A percentile compares a stretch with the other conserved stretches of the same genome.
phyloP scores from a whole-genome alignment of 2,113 vertebrate genomes.

The Ptychochromis oligacanthus region DNA sequence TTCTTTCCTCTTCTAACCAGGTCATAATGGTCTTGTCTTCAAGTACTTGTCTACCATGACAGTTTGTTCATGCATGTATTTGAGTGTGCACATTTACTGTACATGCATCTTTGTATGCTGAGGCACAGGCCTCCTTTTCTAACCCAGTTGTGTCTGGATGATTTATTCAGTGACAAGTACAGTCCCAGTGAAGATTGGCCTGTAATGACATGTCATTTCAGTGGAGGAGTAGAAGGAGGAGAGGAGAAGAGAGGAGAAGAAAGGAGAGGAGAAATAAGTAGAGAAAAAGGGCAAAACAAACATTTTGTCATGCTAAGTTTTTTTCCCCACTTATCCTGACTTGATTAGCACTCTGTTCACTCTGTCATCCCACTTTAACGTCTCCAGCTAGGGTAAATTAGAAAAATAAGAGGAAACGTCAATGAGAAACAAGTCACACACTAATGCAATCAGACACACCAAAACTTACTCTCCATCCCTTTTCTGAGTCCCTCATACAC shows the following conservation, averaged over 20 bases:
- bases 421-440: conserved; percentile 62
- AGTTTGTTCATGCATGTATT: conserved; percentile 3
- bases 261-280: neutral
- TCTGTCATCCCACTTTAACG: conserved; percentile 79
- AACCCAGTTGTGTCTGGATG: conserved; percentile 75
- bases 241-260: neutral
- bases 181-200: conserved; percentile 65
- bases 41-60: neutral
- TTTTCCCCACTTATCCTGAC: conserved; percentile 68
- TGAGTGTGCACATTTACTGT: neutral
- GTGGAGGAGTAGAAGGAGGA: conserved; percentile 17
- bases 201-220: conserved; percentile 74
- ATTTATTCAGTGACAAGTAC: conserved; percentile 75
- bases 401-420: conserved; percentile 75
- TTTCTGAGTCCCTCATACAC: neutral
- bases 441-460: conserved; percentile 65
- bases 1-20: neutral
- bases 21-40: neutral
- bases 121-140: conserved; percentile 37
- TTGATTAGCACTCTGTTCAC: conserved; percentile 75
- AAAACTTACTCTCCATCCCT: conserved; percentile 12
- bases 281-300: conserved; percentile 12
- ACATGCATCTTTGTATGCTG: neutral
- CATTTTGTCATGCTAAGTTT: conserved; percentile 27
- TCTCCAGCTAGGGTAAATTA: conserved; percentile 74